These are phyloP conservation scores for Copidosoma floridanum DNA, from an alignment of 1,140 invertebrate species.

Conservation along the genomic window DNA sequence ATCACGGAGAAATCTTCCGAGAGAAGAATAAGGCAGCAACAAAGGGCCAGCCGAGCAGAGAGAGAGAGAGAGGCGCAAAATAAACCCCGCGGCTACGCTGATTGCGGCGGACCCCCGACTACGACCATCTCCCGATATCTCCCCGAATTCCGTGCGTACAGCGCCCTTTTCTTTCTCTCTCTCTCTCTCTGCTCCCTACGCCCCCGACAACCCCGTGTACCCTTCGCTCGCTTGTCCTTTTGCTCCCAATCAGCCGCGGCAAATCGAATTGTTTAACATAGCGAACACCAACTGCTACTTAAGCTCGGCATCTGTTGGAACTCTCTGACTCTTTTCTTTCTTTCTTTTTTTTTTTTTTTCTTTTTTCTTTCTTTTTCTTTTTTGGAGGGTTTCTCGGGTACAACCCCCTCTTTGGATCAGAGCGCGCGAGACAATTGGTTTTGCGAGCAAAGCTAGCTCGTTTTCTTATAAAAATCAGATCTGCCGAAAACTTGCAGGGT, in stretches of 20 bases:
- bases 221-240: constrained; percentile 38
- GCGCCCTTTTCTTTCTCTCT: background rate
- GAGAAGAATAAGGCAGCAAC: no score
- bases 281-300: constrained; percentile 53
- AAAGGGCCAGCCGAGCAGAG: background rate
- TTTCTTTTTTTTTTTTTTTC: background rate
- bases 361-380: background rate
- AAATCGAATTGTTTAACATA: constrained; percentile 54
- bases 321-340: background rate
- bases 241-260: constrained; percentile 48
- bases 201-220: background rate
- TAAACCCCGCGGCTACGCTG: constrained; percentile 39
- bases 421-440: background rate
- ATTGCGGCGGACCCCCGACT: constrained; percentile 38
- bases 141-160: constrained; percentile 13
- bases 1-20: no score
- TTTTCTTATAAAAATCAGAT: constrained; percentile 4
- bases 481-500: no score
- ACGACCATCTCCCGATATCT: constrained; percentile 2
- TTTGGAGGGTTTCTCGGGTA: background rate
- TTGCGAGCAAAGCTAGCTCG: background rate
- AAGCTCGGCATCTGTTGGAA: constrained; percentile 44
- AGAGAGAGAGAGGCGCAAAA: constrained; percentile 24
- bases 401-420: no score
- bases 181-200: background rate